Base-by-base conservation (phyloP, 2,113 vertebrate species). In the Ceyx margarethae region DNA sequence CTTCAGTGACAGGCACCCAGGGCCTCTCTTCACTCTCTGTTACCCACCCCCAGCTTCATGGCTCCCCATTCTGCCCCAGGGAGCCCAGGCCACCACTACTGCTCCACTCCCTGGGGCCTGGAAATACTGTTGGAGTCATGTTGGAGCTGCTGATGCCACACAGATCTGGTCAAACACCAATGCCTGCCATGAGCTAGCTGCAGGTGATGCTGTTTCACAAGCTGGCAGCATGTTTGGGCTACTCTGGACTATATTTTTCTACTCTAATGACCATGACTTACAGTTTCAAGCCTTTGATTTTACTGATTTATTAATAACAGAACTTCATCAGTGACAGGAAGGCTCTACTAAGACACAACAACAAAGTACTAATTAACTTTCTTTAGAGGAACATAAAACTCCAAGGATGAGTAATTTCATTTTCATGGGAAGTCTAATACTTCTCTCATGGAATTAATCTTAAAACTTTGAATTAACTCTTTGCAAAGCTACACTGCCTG, bases 381-480 rank as follows among this genome's bases (percentile, higher is more conserved):
- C 57, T 96, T 96, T 54, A 85, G 58, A 91, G 60, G 67, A 96
- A 73, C 68, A 90, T 78, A 94, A 97, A 93, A 57, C 53, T 90
- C 56, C 71, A 92, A 92, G 90, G 87, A 92, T 87, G 80, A 76
- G 35, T 81, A 95, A 91, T 88, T 91, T 86, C 74, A 75, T 85
- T 79, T 92, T 93, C 87, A 81, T 67, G 53, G 92, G 50, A 96
- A 82, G 80, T 62, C 22, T 74, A 72, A 90, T 75, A 88, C 35
- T 67, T 68, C 43, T 86, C 7, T 80, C 79, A 62, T 28, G 2
- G 50, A 88, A 93, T 87, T 91, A 81, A 90, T 91, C 58, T 68
- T 76, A 88, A 46, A 84, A 91, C 60, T 82, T 90, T 86, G 57
- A 96, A 91, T 94, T 91, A 95, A 93, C 78, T 85, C 46, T 89